Conservation (phyloP, 2,797 vertebrate species). For the Buceros bicornis region DNA sequence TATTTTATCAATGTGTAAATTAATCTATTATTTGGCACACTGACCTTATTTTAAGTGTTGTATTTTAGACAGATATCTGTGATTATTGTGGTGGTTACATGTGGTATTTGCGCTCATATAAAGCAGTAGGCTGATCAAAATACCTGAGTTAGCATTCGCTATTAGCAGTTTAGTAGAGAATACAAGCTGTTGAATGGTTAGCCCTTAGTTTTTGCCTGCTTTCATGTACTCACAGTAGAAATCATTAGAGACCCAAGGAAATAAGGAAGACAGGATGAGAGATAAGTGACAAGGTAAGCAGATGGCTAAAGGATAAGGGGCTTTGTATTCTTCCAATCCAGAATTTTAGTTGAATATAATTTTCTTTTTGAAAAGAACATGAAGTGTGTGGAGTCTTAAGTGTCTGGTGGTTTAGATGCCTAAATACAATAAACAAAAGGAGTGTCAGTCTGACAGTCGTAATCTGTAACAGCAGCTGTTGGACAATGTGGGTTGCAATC, state of each 20-base stretch:
- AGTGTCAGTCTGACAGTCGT: rapidly evolving
- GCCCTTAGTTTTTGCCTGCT: neutral
- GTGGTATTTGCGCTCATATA: neutral
- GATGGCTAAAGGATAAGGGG: neutral
- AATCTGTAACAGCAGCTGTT: neutral
- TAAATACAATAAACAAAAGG: neutral
- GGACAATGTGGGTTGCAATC: rapidly evolving
- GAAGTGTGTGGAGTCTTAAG: neutral
- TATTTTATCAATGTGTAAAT: neutral
- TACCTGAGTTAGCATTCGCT: neutral
- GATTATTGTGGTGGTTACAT: neutral
- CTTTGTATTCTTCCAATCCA: neutral
- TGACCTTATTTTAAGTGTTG: neutral
- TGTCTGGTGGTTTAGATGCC: neutral
- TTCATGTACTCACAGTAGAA: neutral
- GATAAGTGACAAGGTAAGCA: neutral
- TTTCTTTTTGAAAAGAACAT: neutral
- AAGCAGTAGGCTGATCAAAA: neutral
- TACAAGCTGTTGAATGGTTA: neutral
- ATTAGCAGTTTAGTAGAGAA: neutral
- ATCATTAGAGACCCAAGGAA: neutral
- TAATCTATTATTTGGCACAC: neutral
- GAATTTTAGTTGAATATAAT: neutral
- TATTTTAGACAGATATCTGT: neutral
- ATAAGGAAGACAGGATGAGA: neutral